These are phyloP conservation scores for Zootoca vivipara DNA, from an alignment of 2,113 vertebrate genomes.

Conservation along the genomic window DNA sequence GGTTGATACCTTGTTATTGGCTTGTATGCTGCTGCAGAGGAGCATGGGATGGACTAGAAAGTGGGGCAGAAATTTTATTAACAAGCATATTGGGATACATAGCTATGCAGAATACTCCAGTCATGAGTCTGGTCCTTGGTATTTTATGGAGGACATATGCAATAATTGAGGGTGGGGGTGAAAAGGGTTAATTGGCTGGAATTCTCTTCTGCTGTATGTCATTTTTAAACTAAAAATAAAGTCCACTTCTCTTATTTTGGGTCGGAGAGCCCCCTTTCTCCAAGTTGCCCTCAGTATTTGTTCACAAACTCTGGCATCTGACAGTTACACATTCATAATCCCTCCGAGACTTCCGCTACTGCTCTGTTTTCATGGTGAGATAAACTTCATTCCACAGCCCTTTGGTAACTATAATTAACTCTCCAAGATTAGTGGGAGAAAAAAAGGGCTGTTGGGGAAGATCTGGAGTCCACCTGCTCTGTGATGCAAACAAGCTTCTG, in stretches of 20 bases:
- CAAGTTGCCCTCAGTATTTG: conserved; percentile 11
- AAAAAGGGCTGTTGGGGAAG: neutral
- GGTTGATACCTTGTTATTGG: neutral
- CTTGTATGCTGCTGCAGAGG: neutral
- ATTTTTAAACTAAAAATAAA: neutral
- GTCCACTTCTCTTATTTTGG: neutral
- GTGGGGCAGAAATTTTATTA: neutral
- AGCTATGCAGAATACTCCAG: neutral
- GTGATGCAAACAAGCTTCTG: neutral
- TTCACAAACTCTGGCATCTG: conserved; percentile 7
- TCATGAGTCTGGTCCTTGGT: neutral
- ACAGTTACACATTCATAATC: conserved; percentile 9
- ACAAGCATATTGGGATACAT: neutral
- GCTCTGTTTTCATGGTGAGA: conserved; percentile 33
- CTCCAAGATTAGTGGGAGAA: neutral
- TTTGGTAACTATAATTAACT: conserved; percentile 26
- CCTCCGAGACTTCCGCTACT: neutral
- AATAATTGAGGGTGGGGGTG: neutral
- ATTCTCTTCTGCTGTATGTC: neutral
- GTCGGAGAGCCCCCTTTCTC: neutral
- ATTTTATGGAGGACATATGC: neutral
- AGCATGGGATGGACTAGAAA: neutral
- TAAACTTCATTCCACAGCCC: conserved; percentile 22
- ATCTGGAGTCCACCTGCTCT: neutral
- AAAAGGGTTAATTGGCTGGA: neutral